phyloP scores from a whole-genome alignment of 2,888 invertebrate species.

The Eristalis arbustorum region DNA sequence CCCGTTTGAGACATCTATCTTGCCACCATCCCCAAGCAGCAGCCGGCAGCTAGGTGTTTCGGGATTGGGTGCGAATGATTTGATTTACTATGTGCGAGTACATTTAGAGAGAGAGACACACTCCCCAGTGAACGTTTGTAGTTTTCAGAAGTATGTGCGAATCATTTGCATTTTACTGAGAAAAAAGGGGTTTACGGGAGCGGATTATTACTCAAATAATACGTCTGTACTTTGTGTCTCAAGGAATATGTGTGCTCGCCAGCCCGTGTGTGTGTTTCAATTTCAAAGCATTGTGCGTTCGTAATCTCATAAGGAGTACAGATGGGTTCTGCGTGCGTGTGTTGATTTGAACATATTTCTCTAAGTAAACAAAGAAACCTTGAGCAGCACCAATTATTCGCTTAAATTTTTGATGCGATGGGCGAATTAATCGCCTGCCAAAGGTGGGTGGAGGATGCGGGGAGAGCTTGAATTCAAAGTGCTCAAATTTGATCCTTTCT shows the following conservation, averaged over 20 bases:
- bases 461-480: constrained; percentile 2
- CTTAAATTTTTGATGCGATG: constrained; percentile 47
- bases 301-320: constrained; percentile 7
- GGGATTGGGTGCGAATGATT: constrained; percentile 40
- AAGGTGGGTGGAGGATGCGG: neutral
- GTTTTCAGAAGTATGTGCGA: constrained; percentile 26
- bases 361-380: constrained; percentile 18
- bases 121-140: constrained; percentile 27
- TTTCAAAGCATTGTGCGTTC: constrained; percentile 14
- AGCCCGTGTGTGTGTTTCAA: neutral
- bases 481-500: constrained; percentile 52
- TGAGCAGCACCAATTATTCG: constrained; percentile 47
- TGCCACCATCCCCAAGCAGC: neutral
- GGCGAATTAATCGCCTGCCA: constrained; percentile 39
- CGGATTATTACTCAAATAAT: constrained; percentile 27
- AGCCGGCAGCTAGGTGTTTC: constrained; percentile 16
- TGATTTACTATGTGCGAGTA: constrained; percentile 34
- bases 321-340: neutral
- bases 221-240: neutral
- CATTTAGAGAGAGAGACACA: neutral
- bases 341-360: constrained; percentile 25
- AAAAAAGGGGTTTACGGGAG: constrained; percentile 20
- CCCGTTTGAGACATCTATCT: neutral
- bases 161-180: constrained; percentile 48
- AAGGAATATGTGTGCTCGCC: neutral